These are phyloP conservation scores for Tetragnatha versicolor DNA, from an alignment of 1,140 invertebrate genomes.

Conservation along the genomic window DNA sequence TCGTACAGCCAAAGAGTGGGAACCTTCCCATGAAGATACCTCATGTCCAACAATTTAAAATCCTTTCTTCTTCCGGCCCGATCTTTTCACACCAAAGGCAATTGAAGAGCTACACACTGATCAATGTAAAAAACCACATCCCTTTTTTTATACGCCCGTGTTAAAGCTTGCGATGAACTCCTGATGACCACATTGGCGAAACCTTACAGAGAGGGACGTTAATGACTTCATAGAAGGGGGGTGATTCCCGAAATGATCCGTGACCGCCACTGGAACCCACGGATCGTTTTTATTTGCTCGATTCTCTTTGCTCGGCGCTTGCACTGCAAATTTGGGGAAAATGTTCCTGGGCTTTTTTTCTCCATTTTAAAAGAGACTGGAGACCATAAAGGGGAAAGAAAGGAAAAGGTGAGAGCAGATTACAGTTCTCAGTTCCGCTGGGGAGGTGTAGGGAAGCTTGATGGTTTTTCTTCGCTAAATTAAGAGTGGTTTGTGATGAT, in stretches of 20 bases:
- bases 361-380: neutral
- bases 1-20: too few species aligned
- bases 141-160: neutral
- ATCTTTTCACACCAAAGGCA: too few species aligned
- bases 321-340: slow-evolving; percentile 13
- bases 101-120: too few species aligned
- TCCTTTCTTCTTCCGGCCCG: too few species aligned
- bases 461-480: slow-evolving; percentile 7
- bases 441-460: neutral
- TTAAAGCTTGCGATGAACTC: neutral
- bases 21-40: slow-evolving; percentile 28
- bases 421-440: slow-evolving; percentile 1
- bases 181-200: slow-evolving; percentile 26
- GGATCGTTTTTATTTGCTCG: neutral
- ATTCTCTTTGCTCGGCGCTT: slow-evolving; percentile 13
- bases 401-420: neutral
- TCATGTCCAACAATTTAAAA: slow-evolving; percentile 25
- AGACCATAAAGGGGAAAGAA: slow-evolving; percentile 4
- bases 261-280: slow-evolving; percentile 11
- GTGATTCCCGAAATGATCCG: slow-evolving; percentile 22
- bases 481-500: slow-evolving; percentile 13
- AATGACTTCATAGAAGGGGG: slow-evolving; percentile 21
- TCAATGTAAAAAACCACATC: too few species aligned
- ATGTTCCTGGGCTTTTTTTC: neutral
- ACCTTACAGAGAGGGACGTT: neutral